These are phyloP conservation scores for Lindbergichthys nudifrons DNA, from an alignment of 2,797 vertebrate species.

Conservation along the genomic window DNA sequence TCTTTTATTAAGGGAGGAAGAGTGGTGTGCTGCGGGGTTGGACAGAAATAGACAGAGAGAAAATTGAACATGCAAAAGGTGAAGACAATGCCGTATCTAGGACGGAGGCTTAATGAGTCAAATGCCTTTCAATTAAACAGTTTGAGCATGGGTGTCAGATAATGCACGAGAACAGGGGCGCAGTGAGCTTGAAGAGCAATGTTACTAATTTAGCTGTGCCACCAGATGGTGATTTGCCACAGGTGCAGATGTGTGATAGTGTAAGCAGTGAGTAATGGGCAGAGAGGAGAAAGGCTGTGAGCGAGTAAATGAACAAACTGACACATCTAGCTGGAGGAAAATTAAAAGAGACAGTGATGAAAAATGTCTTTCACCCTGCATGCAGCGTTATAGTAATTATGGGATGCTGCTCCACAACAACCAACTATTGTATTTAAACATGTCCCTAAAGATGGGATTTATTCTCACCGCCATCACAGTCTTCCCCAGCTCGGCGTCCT, in stretches of 20 bases:
- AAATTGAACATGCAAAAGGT: conserved; percentile 23
- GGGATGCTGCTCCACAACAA: conserved; percentile 19
- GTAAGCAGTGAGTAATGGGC: conserved; percentile 58
- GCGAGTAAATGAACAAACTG: conserved; percentile 34
- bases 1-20: conserved; percentile 15
- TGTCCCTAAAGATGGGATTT: not conserved
- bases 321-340: conserved; percentile 36
- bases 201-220: conserved; percentile 68
- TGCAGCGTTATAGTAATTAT: conserved; percentile 23
- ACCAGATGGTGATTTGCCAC: conserved; percentile 76
- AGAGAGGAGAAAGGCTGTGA: conserved; percentile 38
- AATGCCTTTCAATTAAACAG: conserved; percentile 67
- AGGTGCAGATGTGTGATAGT: conserved; percentile 70
- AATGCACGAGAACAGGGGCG: conserved; percentile 43
- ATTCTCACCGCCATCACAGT: conserved; percentile 86
- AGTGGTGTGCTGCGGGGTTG: conserved; percentile 1
- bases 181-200: conserved; percentile 70
- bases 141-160: conserved; percentile 63
- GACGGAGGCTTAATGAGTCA: conserved; percentile 59
- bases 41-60: conserved; percentile 15
- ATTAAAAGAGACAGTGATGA: conserved; percentile 2
- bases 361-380: conserved; percentile 5
- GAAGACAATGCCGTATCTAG: conserved; percentile 34
- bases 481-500: conserved; percentile 91
- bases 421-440: conserved; percentile 1